phyloP scores from a whole-genome alignment of 2,888 invertebrate species.

The Microplitis deprimator region DNA sequence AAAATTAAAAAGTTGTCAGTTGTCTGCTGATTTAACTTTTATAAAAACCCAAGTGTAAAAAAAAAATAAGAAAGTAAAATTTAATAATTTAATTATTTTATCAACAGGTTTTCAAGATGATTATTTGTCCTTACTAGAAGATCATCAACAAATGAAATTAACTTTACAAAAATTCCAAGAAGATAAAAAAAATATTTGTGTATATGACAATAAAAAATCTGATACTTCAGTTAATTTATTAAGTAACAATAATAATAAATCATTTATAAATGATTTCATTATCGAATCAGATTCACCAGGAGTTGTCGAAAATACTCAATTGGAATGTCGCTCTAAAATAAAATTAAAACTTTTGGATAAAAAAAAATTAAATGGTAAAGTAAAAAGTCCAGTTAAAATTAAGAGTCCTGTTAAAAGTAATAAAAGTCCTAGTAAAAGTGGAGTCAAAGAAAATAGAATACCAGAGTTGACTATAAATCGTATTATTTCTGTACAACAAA shows the following conservation, averaged over 20 bases:
- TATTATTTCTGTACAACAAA: background rate
- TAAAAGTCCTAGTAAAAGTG: background rate
- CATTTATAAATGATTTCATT: background rate
- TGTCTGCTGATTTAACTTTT: no score
- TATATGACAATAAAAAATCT: no score
- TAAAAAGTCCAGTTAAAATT: background rate
- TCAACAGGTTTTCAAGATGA: slow-evolving; percentile 54
- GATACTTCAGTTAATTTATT: no score
- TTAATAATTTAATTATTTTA: no score
- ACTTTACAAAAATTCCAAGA: background rate
- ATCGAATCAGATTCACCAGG: slow-evolving; percentile 20
- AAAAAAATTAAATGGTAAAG: background rate
- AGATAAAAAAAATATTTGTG: background rate
- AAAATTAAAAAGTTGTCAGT: no score
- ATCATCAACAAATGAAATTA: slow-evolving; percentile 25
- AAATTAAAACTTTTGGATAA: background rate
- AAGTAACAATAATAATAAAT: background rate
- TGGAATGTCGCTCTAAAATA: slow-evolving; percentile 2
- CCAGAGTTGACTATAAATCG: background rate
- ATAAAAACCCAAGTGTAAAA: no score
- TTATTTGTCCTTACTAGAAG: slow-evolving; percentile 42
- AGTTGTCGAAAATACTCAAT: slow-evolving; percentile 33
- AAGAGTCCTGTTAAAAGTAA: background rate
- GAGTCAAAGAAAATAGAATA: background rate
- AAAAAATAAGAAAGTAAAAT: no score